These are phyloP conservation scores for Stenchaetothrips biformis DNA, from an alignment of 2,888 invertebrate species.

Conservation along the genomic window DNA sequence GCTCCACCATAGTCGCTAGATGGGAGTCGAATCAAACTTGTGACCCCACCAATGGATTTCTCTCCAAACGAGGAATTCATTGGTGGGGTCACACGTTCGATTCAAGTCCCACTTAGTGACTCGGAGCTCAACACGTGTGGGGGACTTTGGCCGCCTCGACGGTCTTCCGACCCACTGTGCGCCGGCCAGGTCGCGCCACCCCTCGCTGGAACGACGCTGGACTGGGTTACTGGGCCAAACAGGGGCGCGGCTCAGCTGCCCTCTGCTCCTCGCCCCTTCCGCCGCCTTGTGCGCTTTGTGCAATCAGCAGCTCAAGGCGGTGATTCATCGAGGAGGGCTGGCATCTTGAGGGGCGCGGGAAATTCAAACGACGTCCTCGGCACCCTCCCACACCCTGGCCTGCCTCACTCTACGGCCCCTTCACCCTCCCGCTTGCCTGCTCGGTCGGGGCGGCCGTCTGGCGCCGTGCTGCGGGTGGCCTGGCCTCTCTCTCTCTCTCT, in stretches of 20 bases:
- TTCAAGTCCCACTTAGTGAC: too few relatives aligned
- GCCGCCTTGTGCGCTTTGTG: not conserved
- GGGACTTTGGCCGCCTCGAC: too few relatives aligned
- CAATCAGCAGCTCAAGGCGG: not conserved
- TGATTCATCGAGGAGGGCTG: not conserved
- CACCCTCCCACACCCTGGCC: not conserved
- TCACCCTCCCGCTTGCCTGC: not conserved
- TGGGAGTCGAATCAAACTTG: too few relatives aligned
- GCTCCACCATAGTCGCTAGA: too few relatives aligned
- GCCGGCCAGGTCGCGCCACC: not conserved
- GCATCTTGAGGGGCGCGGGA: not conserved
- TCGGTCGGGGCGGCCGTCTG: not conserved
- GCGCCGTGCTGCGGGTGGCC: not conserved
- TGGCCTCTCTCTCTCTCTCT: too few relatives aligned
- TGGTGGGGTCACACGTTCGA: too few relatives aligned
- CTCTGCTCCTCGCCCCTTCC: not conserved
- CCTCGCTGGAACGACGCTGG: not conserved
- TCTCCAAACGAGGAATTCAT: too few relatives aligned
- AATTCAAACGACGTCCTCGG: not conserved
- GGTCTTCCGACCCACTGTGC: too few relatives aligned
- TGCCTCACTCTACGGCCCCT: not conserved
- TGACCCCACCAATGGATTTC: too few relatives aligned
- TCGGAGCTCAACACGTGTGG: too few relatives aligned
- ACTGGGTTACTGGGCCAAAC: conserved; percentile 2
- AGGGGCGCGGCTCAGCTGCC: not conserved